phyloP scores from a whole-genome alignment of 2,888 invertebrate species.

The Magallana nippona region DNA sequence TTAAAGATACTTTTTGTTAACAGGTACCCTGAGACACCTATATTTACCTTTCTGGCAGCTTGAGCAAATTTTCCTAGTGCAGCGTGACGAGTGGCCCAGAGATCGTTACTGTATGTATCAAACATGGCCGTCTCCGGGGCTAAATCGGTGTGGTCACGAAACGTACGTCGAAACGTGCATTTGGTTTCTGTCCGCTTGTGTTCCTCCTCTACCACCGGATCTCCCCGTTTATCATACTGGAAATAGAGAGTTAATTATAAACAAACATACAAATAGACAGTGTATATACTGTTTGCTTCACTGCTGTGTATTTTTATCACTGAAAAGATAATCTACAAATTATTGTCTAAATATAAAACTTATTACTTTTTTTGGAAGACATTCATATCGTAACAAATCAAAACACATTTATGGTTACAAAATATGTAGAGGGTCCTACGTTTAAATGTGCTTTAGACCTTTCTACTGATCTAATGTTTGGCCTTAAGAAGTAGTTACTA shows the following conservation, averaged over 20 bases:
- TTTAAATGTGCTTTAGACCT: too few species aligned
- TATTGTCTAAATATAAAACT: too few species aligned
- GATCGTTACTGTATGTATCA: conserved; percentile 77
- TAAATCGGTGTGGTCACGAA: conserved; percentile 66
- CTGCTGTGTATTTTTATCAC: too few species aligned
- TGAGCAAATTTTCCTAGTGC: conserved; percentile 75
- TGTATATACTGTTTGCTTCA: too few species aligned
- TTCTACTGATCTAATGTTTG: too few species aligned
- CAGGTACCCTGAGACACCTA: neutral
- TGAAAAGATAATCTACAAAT: too few species aligned
- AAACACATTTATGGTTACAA: too few species aligned
- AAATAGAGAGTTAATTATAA: conserved; percentile 11
- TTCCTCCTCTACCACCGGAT: conserved; percentile 73
- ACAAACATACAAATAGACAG: too few species aligned
- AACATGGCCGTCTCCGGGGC: conserved; percentile 73
- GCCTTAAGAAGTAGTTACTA: too few species aligned
- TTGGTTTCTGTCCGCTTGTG: conserved; percentile 64
- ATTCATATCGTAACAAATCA: too few species aligned
- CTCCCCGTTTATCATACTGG: conserved; percentile 71
- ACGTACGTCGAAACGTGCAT: conserved; percentile 69
- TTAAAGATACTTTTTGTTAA: neutral
- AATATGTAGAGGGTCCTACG: too few species aligned
- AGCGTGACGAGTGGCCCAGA: conserved; percentile 75
- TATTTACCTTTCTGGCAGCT: conserved; percentile 76
- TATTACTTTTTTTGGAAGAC: too few species aligned